Conservation (phyloP, 2,888 invertebrate genomes). For the Hymenopus coronatus region DNA sequence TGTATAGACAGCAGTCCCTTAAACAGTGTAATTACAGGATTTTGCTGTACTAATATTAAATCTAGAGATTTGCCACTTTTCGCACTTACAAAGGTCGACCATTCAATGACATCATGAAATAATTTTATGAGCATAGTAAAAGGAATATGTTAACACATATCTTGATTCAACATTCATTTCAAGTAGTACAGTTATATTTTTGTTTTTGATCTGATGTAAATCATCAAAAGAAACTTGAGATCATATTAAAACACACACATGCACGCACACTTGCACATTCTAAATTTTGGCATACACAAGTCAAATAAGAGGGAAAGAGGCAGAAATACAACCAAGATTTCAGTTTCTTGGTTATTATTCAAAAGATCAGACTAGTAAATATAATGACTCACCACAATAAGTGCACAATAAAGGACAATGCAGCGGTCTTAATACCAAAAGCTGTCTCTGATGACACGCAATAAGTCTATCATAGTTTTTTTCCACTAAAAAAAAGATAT, state of each 20-base stretch:
- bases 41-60: too few relatives aligned
- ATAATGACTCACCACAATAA: not conserved
- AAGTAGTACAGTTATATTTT: not conserved
- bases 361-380: not conserved
- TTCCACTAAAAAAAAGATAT: not conserved
- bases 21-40: too few relatives aligned
- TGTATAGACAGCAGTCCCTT: too few relatives aligned
- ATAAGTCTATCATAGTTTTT: not conserved
- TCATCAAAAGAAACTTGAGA: not conserved
- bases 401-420: not conserved
- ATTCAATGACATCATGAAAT: too few relatives aligned
- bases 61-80: too few relatives aligned
- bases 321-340: not conserved
- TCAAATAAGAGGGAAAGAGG: not conserved
- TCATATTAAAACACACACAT: not conserved
- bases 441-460: not conserved
- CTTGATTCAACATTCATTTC: not conserved
- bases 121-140: too few relatives aligned
- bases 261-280: not conserved
- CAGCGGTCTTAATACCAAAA: not conserved
- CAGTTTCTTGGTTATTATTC: not conserved
- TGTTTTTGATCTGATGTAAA: not conserved
- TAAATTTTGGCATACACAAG: not conserved
- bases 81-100: too few relatives aligned
- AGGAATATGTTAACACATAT: not conserved